A percentile compares a stretch with the other conserved stretches of the same genome.
phyloP scores from a whole-genome alignment of 2,797 vertebrate genomes.

The Delichon dasypus region DNA sequence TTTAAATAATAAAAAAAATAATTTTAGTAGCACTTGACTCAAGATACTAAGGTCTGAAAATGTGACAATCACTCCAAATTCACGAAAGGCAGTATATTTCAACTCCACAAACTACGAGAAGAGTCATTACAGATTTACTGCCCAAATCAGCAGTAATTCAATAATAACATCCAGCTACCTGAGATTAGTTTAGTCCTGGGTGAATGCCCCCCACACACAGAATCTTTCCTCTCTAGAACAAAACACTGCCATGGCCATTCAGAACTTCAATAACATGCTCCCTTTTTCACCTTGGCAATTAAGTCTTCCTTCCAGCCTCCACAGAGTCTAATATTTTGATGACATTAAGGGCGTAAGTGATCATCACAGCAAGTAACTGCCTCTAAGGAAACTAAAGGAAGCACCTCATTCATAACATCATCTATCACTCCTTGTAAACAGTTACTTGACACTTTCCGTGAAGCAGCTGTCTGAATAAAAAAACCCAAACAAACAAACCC shows the following conservation, averaged over 20 bases:
- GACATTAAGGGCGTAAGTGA: background rate
- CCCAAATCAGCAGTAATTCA: background rate
- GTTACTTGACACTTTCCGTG: background rate
- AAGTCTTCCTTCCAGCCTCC: background rate
- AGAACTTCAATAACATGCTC: background rate
- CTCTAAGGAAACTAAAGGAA: background rate
- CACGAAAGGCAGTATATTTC: background rate
- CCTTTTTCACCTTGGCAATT: background rate
- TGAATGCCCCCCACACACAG: background rate
- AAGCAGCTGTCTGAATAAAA: background rate
- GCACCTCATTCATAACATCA: background rate
- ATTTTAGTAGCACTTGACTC: background rate
- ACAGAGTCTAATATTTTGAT: background rate
- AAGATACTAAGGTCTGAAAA: background rate
- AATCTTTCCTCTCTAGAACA: background rate
- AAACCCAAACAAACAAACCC: background rate
- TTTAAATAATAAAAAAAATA: background rate
- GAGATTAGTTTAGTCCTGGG: background rate
- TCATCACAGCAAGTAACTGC: background rate
- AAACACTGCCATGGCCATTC: background rate
- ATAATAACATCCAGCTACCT: background rate
- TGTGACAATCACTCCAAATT: background rate
- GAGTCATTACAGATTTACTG: background rate
- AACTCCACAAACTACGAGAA: background rate
- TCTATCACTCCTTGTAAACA: background rate